These are phyloP conservation scores for Silurus lanzhouensis DNA, from an alignment of 2,797 vertebrate species.

Conservation along the genomic window DNA sequence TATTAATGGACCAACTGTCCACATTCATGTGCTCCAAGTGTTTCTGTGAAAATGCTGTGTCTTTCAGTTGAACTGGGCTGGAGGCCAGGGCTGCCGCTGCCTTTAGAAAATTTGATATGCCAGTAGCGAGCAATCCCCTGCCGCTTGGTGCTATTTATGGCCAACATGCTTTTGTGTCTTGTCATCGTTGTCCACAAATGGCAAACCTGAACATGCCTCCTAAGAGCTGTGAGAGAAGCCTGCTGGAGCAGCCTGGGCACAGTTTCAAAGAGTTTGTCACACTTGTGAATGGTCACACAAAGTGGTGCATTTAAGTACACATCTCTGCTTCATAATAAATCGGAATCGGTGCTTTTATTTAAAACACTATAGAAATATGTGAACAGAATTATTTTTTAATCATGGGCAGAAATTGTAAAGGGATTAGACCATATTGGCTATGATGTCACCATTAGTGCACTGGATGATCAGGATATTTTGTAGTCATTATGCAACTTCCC, in stretches of 20 bases:
- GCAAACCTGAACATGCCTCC: constrained; percentile 85
- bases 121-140: constrained; percentile 78
- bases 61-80: constrained; percentile 65
- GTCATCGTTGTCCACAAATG: constrained; percentile 92
- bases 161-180: constrained; percentile 90
- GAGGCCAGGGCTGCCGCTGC: constrained; percentile 73
- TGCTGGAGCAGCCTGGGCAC: constrained; percentile 59
- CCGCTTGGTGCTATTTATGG: constrained; percentile 91
- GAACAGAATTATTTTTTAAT: not conserved
- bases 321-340: constrained; percentile 15
- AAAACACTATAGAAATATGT: not conserved
- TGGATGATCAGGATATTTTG: constrained; percentile 34
- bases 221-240: constrained; percentile 72
- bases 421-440: no score
- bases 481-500: constrained; percentile 41
- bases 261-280: constrained; percentile 42
- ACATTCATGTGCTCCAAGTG: constrained; percentile 9
- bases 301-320: constrained; percentile 20
- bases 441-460: not conserved
- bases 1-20: constrained; percentile 28
- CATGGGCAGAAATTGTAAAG: not conserved
- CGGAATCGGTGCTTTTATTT: not conserved
- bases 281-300: constrained; percentile 42
- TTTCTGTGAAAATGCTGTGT: constrained; percentile 37
- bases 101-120: constrained; percentile 90